Conservation (phyloP, 2,113 vertebrate genomes). For the Melanocharis versteri region DNA sequence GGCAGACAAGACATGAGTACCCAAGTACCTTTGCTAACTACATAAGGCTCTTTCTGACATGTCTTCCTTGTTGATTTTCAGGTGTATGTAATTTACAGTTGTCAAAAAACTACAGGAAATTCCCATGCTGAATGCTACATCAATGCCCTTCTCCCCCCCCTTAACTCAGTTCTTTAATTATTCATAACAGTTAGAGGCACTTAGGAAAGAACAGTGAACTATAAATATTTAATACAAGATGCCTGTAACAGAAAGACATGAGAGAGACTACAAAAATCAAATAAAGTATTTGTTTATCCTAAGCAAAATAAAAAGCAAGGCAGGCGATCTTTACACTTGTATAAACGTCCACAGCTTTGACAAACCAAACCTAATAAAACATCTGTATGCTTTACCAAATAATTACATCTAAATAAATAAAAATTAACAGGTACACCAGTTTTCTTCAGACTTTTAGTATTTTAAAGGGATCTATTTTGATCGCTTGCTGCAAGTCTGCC, state of each 20-base stretch:
- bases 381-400: background rate
- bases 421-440: background rate
- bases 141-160: background rate
- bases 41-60: background rate
- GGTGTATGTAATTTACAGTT: background rate
- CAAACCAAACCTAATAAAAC: background rate
- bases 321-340: background rate
- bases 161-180: slow-evolving; percentile 51
- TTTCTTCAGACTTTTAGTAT: background rate
- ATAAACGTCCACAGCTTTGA: background rate
- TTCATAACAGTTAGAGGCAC: slow-evolving; percentile 48
- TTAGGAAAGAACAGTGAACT: slow-evolving; percentile 44
- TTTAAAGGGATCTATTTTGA: background rate
- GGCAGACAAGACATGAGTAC: background rate
- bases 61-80: background rate
- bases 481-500: fast-evolving
- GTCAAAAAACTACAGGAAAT: background rate
- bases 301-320: background rate
- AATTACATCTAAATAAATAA: background rate
- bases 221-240: slow-evolving; percentile 53
- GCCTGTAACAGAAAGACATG: background rate
- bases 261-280: background rate
- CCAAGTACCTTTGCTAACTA: background rate
- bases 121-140: slow-evolving; percentile 12
- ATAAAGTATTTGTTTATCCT: background rate